Evolutionary conservation across 2,113 vertebrate genomes (phyloP), one percentile per base, ranked within the genome.

Genomic region (Ophiodon elongatus): DNA sequence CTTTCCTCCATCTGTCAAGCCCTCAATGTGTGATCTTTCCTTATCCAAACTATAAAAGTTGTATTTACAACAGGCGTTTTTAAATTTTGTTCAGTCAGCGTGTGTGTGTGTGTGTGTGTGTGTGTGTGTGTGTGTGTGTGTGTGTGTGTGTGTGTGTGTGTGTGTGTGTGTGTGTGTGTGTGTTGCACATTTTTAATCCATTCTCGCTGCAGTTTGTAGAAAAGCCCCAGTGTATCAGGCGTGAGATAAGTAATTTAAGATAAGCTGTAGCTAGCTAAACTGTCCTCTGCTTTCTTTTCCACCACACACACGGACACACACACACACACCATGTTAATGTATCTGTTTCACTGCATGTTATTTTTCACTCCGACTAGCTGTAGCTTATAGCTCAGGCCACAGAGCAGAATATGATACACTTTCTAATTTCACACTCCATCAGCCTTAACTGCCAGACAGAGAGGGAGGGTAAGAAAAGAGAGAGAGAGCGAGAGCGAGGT

Each of bases 401-500:
- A 88, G 93, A 94, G 91, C 92, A 92, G 93, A 94, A 94, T 94
- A 94, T 93, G 93, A 94, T 94, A 93, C 93, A 93, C 91, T 93
- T 94, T 94, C 93, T 94, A 94, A 94, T 94, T 94, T 94, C 93
- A 94, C 93, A 94, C 93, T 94, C 90, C 93, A 94, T 93, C 93
- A 94, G 91, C 91, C 92, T 94, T 94, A 92, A 93, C 93, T 90
- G 88, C 92, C 87, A 94, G 89, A 92, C 76, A 87, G 86, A 82
- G 85, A 87, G 79, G 85, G 82, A 82, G 84, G 83, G 79, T 78
- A 80, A 66, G 50, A 76, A 75, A 84, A 76, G 68, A 80, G 88
- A 90, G 78, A 87, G 79, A 90, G 68, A 87, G 76, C 54, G 78
- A 54, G 81, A 66, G 76, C 57, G n/a, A n/a, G n/a, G n/a, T n/a